Base-by-base conservation (phyloP, 2,888 invertebrate genomes). In the Aplocera efformata region DNA sequence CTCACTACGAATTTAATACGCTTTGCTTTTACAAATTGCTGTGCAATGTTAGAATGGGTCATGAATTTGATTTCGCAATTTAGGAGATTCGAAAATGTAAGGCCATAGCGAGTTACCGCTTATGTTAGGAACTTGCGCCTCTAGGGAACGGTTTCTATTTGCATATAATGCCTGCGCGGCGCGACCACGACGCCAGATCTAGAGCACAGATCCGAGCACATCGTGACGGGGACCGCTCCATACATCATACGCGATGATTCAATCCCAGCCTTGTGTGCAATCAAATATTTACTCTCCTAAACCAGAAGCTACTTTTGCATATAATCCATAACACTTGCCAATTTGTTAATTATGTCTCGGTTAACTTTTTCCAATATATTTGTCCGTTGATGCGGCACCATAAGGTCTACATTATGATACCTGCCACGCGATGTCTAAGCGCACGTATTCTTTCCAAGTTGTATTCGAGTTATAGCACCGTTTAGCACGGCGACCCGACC, bases 401-500 rank as follows among this genome's bases (percentile, higher is more conserved):
- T 53, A 66, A 60, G 52, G 60, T 56, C 57, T 52, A 66, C 35
- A 63, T 56, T 70, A 52, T 45, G 40, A 37, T 52, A 40, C 53
- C 44, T 39, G 38, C 13, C 32, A 27, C 10, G 56, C 64, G 60
- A 58, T 58, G 56, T 32, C 27, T 35, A 45, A 50, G 50, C 48
- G 20, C 60, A 65, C 63, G 65, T 71, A 67, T 67, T 68, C 65
- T 60, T 60, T 64, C 56, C 53, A 58, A 50, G 59, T 61, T 57
- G 60, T 69, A 71, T 60, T 63, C 50, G 64, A 67, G 73, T 75
- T 76, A 72, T 77, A 71, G 68, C 72, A 67, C 75, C 74, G 78
- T 76, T 79, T 80, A 79, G 76, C 79, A 73, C 57, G 66, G 64
- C 67, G 79, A 77, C 78, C 77, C 60, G 81, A 79, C 79, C 80